Conservation (phyloP, 2,888 invertebrate genomes). For the Agonum fuliginosum region DNA sequence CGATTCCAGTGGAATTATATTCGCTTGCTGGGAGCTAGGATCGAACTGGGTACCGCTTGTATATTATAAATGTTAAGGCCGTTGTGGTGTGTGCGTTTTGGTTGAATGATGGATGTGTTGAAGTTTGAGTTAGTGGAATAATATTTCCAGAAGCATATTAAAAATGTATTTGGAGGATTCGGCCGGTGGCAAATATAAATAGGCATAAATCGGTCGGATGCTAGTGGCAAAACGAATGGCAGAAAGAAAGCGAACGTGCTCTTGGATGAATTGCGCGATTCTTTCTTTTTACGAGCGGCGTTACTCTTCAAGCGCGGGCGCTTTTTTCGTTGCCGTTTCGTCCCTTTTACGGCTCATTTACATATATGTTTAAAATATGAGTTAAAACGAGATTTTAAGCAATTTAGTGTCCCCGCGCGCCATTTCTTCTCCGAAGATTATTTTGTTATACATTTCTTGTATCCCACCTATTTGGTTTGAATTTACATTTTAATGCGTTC, state of each 20-base stretch:
- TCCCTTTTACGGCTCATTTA: slow-evolving; percentile 60
- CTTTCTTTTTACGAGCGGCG: slow-evolving; percentile 58
- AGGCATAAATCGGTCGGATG: slow-evolving; percentile 38
- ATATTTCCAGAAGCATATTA: slow-evolving; percentile 1
- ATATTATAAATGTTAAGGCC: too few species aligned
- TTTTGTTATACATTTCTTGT: slow-evolving; percentile 59
- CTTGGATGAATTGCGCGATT: slow-evolving; percentile 53
- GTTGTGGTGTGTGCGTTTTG: too few species aligned
- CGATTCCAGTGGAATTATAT: too few species aligned
- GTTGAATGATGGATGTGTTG: too few species aligned
- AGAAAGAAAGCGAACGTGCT: slow-evolving; percentile 41
- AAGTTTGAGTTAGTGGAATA: too few species aligned
- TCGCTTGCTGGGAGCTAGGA: too few species aligned
- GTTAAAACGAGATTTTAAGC: slow-evolving; percentile 60
- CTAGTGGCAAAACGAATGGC: slow-evolving; percentile 25
- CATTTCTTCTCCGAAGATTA: slow-evolving; percentile 56
- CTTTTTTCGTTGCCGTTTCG: slow-evolving; percentile 24
- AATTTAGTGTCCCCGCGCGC: slow-evolving; percentile 56
- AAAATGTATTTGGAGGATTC: slow-evolving; percentile 1
- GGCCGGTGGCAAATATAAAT: slow-evolving; percentile 44
- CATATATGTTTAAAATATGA: slow-evolving; percentile 61
- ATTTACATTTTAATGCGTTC: slow-evolving; percentile 57
- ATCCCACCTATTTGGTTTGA: slow-evolving; percentile 57
- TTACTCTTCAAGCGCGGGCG: slow-evolving; percentile 47
- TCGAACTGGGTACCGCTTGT: too few species aligned